Evolutionary conservation across 1,140 invertebrate genomes (phyloP).

Genomic region (Polypedilum vanderplanki): DNA sequence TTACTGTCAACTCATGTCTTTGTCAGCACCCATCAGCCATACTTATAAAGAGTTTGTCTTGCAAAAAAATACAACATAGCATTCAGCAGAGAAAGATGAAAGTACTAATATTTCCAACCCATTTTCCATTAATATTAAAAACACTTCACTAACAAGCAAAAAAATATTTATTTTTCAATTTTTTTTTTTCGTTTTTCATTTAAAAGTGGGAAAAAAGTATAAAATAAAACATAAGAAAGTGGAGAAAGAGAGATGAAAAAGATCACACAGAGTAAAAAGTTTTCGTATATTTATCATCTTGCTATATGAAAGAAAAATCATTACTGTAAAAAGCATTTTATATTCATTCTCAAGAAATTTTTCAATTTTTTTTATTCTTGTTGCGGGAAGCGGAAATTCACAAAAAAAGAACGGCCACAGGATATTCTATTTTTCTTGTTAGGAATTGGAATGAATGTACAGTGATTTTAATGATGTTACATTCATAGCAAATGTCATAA

Average conservation of each 20-base stretch:
- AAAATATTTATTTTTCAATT: background rate
- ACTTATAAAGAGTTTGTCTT: background rate
- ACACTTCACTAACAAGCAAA: slow-evolving; percentile 5
- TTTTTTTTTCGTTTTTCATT: background rate
- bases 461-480: background rate
- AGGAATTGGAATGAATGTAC: background rate
- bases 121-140: background rate
- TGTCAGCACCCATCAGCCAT: slow-evolving; percentile 15
- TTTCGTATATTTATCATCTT: background rate
- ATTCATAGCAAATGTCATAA: background rate
- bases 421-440: background rate
- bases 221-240: no score
- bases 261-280: slow-evolving; percentile 5
- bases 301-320: background rate
- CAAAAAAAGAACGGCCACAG: slow-evolving; percentile 17
- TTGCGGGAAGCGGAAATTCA: slow-evolving; percentile 2
- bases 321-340: slow-evolving; percentile 25
- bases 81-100: slow-evolving; percentile 21
- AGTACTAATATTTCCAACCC: background rate
- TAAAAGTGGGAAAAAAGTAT: no score
- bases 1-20: background rate
- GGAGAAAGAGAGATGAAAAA: background rate
- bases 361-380: background rate
- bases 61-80: slow-evolving; percentile 15
- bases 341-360: background rate